Base-by-base conservation (phyloP, 2,113 vertebrate species). In the Tricholaema leucomelas region DNA sequence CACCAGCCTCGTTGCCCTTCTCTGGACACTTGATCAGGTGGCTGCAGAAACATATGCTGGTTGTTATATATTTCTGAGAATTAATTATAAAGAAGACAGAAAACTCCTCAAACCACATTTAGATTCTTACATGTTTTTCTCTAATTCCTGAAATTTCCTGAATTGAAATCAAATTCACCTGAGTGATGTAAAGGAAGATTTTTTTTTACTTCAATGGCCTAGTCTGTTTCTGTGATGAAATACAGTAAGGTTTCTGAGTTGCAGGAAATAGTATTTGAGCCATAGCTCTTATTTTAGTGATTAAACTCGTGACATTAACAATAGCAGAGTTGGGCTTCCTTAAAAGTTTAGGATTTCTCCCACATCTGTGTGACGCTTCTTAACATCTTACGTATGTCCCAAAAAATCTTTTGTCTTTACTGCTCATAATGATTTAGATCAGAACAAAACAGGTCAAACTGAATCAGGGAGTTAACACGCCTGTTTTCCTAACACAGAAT, bases 41-140 rank as follows among this genome's bases (percentile, higher is more conserved):
- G 54, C 58, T 90, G 61, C 36, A 91, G 86, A 87, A 81, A 86
- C 94, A 94, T 90, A 96, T 96, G 82, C 91, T 94, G 92, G 69
- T 67, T 93, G 80, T 72, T 72, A 82, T 12, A 61, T 1, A 42
- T 81, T 94, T 69, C 66, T 63, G 61, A 92, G 59, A 67, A 38
- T 14, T 87, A 54, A 56, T 69, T 33, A 21, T 5, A 81, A 80
- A 12, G 30, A 88, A 82, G 33, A 64, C 15, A 64, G 52, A 74
- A 54, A 35, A 94, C 50, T 66, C 21, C 28, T 78, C 46, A 91
- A 78, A 24, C 40, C 16, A 25, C 1, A 1, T 48, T 84, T 73
- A 54, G 9, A 65, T 52, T 60, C 24, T 60, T 87, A 46, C 14
- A 18, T 48, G 38, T 12, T 1, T 76, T 80, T 54, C 15, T 84